These are phyloP conservation scores for Drosophila putrida DNA, from an alignment of 2,888 invertebrate species.

Conservation along the genomic window DNA sequence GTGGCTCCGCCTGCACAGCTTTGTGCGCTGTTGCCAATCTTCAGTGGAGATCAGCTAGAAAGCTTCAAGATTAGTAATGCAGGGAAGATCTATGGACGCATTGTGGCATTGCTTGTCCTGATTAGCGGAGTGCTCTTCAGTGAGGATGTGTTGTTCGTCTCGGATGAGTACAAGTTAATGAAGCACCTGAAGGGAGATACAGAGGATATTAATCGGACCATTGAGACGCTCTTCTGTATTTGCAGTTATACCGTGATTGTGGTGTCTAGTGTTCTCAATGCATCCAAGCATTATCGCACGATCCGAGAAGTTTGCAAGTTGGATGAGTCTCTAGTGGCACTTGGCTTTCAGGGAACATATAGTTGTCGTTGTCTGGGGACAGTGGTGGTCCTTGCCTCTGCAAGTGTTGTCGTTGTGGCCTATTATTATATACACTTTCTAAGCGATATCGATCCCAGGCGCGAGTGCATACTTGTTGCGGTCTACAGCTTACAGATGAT, in stretches of 20 bases:
- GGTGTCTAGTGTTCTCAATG: slow-evolving; percentile 64
- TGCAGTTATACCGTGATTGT: slow-evolving; percentile 73
- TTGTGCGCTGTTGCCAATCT: slow-evolving; percentile 68
- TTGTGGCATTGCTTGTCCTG: slow-evolving; percentile 45
- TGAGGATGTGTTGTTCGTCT: slow-evolving; percentile 60
- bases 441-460: slow-evolving; percentile 47
- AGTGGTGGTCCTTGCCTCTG: slow-evolving; percentile 35
- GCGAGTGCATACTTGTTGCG: slow-evolving; percentile 56
- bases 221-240: slow-evolving; percentile 78
- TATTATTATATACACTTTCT: slow-evolving; percentile 66
- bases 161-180: slow-evolving; percentile 62
- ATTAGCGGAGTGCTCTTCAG: slow-evolving; percentile 43
- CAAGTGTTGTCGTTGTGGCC: slow-evolving; percentile 63
- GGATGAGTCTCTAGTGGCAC: slow-evolving; percentile 64
- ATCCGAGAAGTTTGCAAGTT: slow-evolving; percentile 70
- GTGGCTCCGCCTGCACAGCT: slow-evolving; percentile 55
- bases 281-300: slow-evolving; percentile 63
- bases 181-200: slow-evolving; percentile 66
- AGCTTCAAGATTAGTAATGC: slow-evolving; percentile 43
- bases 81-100: slow-evolving; percentile 59
- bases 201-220: slow-evolving; percentile 78
- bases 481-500: slow-evolving; percentile 72
- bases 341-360: slow-evolving; percentile 59
- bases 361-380: slow-evolving; percentile 53
- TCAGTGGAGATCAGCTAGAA: slow-evolving; percentile 35